Evolutionary conservation across 2,797 vertebrate genomes (phyloP), one percentile per base, ranked within the genome.

Genomic region (Sciurus vulgaris): DNA sequence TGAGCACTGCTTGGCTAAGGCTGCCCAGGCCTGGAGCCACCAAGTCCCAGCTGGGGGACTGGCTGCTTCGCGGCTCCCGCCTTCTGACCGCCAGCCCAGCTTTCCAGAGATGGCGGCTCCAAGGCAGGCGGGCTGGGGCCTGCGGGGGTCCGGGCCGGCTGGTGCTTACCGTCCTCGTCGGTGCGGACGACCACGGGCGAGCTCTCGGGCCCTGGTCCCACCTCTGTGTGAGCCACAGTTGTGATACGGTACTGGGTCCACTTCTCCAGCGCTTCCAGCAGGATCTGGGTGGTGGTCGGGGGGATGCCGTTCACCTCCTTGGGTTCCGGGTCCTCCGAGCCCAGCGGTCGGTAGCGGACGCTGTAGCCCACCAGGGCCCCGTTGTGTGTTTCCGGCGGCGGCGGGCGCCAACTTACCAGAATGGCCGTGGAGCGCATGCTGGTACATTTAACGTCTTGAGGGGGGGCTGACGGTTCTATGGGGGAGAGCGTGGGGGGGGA

Each of bases 381-480:
- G 92, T 99, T 99, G 98, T 99, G 99, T 98, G 99, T 99, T 97
- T 99, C 99, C 97, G 98, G 98, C 94, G 99, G 99, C 72, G 99
- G 99, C 96, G 99, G 99, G 98, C 96, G 99, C 99, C 99, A 99
- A 99, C 99, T 99, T 99, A 99, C 99, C 99, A 99, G 99, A 99
- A 99, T 99, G 99, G 99, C 98, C 97, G 99, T 99, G 98, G 99
- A 99, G 98, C 99, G 99, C 98, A 99, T 98, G 99, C 99, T 99
- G 99, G 99, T 99, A 98, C 99, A 99, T 98, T 99, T 99, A 99
- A 99, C 99, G 97, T 99, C 99, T 99, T 99, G 99, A 99, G 99
- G 99, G 99, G 99, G 99, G 99, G 99, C 99, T 94, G 99, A 99
- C 99, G 99, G 99, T 98, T 99, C 99, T 99, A 99, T 94, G 98